Base-by-base conservation (phyloP, 2,113 vertebrate genomes). In the Colossoma macropomum region DNA sequence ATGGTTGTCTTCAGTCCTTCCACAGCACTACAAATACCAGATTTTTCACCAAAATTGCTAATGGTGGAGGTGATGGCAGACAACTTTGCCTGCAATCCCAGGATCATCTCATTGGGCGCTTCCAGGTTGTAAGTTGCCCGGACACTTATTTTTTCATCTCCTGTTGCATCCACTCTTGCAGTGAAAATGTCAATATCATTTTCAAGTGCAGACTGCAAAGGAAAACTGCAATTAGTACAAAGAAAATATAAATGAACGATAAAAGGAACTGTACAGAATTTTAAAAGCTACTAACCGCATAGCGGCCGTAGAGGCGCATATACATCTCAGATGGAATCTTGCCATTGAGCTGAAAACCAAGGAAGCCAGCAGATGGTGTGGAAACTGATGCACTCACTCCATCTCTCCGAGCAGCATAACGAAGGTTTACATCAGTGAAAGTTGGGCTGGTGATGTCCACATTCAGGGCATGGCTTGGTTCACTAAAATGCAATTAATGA, bases 371-470 rank as follows among this genome's bases (percentile, higher is more conserved):
- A 45, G 94, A 92, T 23, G 96, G 94, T 60, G 91, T 95, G 41
- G 93, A 94, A 38, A 95, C 45, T 0, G 94, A 95, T 45, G 87
- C 88, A 0, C 83, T 94, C 21, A 92, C 0, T 10, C 62, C 89
- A 21, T 85, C 89, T 19, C 73, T 54, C n/a, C 86, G 70, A 68
- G 88, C 86, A 76, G 84, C 82, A 79, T 91, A 94, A n/a, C 85
- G 91, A 72, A 93, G 27, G 30, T 89, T 93, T 65, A 94, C 1
- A 34, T 97, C 93, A 5, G 95, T 95, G 88, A 97, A 96, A 23
- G 89, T 88, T 73, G 95, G 93, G 87, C 96, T 98, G 84, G 83
- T 93, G 92, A 99, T 91, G 72, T 96, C 93, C 65, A 98, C 86
- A 50, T 85, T 92, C 73, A 90, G 13, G 1, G 82, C 91, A 73